Evolutionary conservation across 2,888 invertebrate genomes (phyloP).

Genomic region (Metacarcinus magister): DNA sequence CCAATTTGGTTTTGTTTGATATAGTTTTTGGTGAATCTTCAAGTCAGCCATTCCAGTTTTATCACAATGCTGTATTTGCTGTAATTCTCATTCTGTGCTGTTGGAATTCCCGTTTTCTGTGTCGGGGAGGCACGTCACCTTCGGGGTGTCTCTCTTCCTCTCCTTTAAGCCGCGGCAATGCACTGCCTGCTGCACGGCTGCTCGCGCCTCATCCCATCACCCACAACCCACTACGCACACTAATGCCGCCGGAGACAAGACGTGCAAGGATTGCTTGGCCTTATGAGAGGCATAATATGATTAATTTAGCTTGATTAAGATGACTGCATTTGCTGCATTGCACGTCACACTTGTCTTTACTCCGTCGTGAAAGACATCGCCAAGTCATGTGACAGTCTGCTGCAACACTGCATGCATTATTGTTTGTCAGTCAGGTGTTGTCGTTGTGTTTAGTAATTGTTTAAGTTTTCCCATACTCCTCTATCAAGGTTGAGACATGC

Average conservation of each 20-base stretch:
- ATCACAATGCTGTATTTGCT: not conserved
- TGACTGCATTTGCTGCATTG: not conserved
- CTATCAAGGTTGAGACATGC: not conserved
- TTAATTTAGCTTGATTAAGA: not conserved
- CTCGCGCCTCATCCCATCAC: not conserved
- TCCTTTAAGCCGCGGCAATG: slow-evolving; percentile 36
- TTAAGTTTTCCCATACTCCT: not conserved
- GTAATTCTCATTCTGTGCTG: not conserved
- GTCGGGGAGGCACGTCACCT: not conserved
- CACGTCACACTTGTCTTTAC: not conserved
- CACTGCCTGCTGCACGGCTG: not conserved
- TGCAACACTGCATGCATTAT: not conserved
- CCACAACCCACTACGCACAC: not conserved
- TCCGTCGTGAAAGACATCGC: not conserved
- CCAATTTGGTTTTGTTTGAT: not conserved
- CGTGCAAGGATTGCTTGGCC: not conserved
- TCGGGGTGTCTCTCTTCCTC: not conserved
- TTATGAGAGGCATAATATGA: not conserved
- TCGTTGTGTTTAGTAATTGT: not conserved
- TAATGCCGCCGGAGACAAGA: not conserved
- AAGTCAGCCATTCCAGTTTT: not conserved
- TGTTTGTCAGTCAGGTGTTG: not conserved
- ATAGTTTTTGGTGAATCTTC: not conserved
- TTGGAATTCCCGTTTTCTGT: slow-evolving; percentile 13
- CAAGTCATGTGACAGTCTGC: not conserved